Evolutionary conservation across 2,888 invertebrate genomes (phyloP), one percentile per base, ranked within the genome.

Genomic region (Lepidocyrtinus sp.): DNA sequence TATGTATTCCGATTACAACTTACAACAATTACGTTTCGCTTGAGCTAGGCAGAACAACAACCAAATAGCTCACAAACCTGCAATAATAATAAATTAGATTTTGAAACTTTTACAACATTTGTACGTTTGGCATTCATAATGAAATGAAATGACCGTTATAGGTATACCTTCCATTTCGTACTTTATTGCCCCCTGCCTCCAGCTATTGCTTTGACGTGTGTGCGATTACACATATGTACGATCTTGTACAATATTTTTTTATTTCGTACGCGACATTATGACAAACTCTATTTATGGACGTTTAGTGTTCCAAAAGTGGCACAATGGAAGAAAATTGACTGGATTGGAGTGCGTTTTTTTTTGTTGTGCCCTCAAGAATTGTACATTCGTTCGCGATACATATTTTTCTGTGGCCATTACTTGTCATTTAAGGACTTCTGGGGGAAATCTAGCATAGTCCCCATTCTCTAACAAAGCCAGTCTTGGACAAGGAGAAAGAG

Each of bases 161-260:
- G 36, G 5, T 12, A 12, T 36, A 36, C 36, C 36, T 67, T 45
- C 67, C 67, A 67, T 68, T 78, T 68, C 45, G 36, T 68, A 79
- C 69, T 79, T 79, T 79, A 79, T 79, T 68, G 68, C 79, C 73
- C 73, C 45, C n/a, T 21, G 22, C 79, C 73, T 46, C 64, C 63
- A 73, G 79, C 72, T 78, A 78, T 78, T 67, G 77, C 59, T 69
- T 68, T 79, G 79, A 73, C 79, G 79, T 79, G 79, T 79, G 79
- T 79, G 79, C 7, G 64, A 74, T 55, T 36, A 36, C 36, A 36
- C 36, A 36, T 36, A 36, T 12, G 36, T 12, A 36, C 36, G 36
- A 36, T 36, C 36, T 7, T 7, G 36, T 36, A 36, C 12, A 7
- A 36, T 36, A 7, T 36, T 36, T 36, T 36, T 36, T 36, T 36